A percentile compares a stretch with the other conserved stretches of the same genome.
These are phyloP conservation scores for Carposina sasakii DNA, from an alignment of 1,140 invertebrate species.

Conservation along the genomic window DNA sequence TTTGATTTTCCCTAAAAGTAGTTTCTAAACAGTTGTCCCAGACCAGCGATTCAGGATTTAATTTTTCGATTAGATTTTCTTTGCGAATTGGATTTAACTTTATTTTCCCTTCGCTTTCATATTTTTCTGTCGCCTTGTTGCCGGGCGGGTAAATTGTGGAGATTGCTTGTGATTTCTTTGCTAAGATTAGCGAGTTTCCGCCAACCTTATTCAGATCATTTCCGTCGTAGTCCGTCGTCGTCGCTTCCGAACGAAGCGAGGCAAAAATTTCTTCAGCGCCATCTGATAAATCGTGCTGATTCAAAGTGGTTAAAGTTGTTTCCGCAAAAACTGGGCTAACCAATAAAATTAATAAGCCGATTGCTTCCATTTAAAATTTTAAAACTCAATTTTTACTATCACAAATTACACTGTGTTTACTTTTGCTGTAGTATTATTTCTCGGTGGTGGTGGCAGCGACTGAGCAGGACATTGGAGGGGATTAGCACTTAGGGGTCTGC, in stretches of 20 bases:
- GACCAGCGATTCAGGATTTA: too few species aligned
- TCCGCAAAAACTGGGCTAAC: too few species aligned
- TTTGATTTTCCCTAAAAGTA: constrained; percentile 29
- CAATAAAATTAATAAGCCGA: too few species aligned
- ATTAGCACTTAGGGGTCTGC: constrained; percentile 70
- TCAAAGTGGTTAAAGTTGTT: too few species aligned
- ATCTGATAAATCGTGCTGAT: constrained; percentile 33
- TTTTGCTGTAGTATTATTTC: too few species aligned
- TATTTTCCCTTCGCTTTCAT: constrained; percentile 30
- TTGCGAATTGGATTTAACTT: constrained; percentile 34
- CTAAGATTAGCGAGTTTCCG: constrained; percentile 31
- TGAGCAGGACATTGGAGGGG: constrained; percentile 50
- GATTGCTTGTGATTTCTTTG: constrained; percentile 57
- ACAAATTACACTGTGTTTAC: too few species aligned
- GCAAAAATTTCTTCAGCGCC: constrained; percentile 41
- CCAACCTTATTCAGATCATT: constrained; percentile 54
- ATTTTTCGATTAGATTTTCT: constrained; percentile 29
- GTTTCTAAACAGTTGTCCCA: constrained; percentile 59
- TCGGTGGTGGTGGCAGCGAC: constrained; percentile 35
- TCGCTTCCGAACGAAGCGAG: constrained; percentile 49
- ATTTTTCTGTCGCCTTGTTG: constrained; percentile 40
- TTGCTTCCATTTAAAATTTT: too few species aligned
- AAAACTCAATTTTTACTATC: too few species aligned
- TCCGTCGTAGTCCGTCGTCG: constrained; percentile 48
- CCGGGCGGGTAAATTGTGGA: constrained; percentile 44